Evolutionary conservation across 2,888 invertebrate species (phyloP), one percentile per base, ranked within the genome.

Genomic region (Drosophila affinis): DNA sequence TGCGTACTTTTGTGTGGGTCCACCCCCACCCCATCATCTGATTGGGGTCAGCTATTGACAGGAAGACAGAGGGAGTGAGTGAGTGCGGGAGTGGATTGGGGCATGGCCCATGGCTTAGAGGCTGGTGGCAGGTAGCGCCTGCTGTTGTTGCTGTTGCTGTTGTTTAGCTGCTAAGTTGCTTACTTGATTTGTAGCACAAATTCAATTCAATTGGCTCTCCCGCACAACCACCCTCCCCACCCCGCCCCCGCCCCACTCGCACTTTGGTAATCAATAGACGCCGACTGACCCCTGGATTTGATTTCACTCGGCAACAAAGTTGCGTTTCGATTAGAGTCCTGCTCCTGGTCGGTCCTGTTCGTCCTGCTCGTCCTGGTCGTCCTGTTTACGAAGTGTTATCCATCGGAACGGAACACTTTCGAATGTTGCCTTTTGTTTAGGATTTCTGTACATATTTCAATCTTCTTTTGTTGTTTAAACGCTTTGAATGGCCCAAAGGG

Each of bases 141-240:
- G 60, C 29, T 49, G 53, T 2, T 64, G 60, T 44, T 60, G 65
- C 45, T 73, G 57, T 18, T 60, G 54, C 49, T 71, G 77, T 85
- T 87, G 86, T 82, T 88, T 82, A 82, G 83, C 83, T 84, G 87
- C 81, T 88, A 82, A 88, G 88, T 86, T 86, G 88, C 87, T 84
- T 78, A 86, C 88, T 88, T 84, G 83, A 84, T 84, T 84, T 84
- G 83, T 84, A 75, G 83, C 83, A 73, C 88, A 83, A 88, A 88
- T 88, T 84, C 88, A 84, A 84, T 88, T 84, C 88, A 84, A 88
- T 84, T 84, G 83, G 52, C 79, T 72, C 14, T 12, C 34, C 14
- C 14, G 21, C 21, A 21, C 21, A 21, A 21, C 14, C 7, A 3
- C 32, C 32, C 24, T 5, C n/a, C n/a, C n/a, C n/a, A n/a, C n/a